Conservation (phyloP, 2,797 vertebrate species). For the Propithecus perrieri region DNA sequence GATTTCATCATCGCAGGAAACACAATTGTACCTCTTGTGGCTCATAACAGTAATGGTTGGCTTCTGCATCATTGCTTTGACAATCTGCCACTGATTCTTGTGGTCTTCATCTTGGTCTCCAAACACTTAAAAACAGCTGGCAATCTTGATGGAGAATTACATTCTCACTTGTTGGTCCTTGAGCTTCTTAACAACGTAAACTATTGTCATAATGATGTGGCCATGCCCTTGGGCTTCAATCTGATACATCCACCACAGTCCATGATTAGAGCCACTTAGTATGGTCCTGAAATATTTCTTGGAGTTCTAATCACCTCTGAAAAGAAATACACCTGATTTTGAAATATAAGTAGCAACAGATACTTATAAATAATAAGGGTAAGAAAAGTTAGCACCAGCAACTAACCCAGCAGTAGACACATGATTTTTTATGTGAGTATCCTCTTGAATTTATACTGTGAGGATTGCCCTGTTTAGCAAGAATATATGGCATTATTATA, state of each 20-base stretch:
- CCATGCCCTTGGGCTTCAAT: conserved; percentile 6
- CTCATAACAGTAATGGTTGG: conserved; percentile 48
- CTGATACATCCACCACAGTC: neutral
- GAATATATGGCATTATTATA: neutral
- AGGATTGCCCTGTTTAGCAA: neutral
- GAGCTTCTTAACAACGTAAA: conserved; percentile 59
- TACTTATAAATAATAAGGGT: neutral
- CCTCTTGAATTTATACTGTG: neutral
- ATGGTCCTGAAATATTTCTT: conserved; percentile 22
- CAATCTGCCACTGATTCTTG: conserved; percentile 70
- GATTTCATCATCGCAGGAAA: conserved; percentile 53
- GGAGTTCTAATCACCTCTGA: neutral
- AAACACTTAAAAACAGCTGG: conserved; percentile 73
- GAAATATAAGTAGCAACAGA: neutral
- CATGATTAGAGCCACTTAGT: neutral
- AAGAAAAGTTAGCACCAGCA: neutral
- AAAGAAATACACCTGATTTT: neutral
- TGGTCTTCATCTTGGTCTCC: conserved; percentile 69
- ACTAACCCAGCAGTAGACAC: neutral
- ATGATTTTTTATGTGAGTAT: neutral
- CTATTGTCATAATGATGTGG: conserved; percentile 63
- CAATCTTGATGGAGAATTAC: conserved; percentile 66
- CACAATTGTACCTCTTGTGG: conserved; percentile 54
- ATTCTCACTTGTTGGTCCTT: conserved; percentile 70
- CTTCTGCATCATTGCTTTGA: conserved; percentile 72